phyloP scores from a whole-genome alignment of 2,113 vertebrate genomes.

The Leucopsar rothschildi region DNA sequence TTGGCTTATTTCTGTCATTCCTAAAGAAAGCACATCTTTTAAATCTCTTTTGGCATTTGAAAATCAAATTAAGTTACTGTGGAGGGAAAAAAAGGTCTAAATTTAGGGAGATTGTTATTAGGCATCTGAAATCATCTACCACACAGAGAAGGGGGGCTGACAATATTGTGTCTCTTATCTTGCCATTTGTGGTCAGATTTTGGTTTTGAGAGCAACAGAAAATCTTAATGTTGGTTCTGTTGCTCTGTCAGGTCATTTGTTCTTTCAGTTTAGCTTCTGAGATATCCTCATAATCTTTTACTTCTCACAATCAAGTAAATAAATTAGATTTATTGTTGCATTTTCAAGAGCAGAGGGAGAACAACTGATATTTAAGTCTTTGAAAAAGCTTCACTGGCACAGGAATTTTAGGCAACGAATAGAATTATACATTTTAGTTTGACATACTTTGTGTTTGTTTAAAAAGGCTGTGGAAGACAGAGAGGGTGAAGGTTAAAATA shows the following conservation, averaged over 20 bases:
- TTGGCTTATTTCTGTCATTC: neutral
- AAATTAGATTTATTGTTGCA: neutral
- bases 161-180: neutral
- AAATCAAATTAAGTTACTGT: neutral
- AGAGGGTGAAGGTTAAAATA: slow-evolving; percentile 58
- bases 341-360: neutral
- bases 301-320: neutral
- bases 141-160: neutral
- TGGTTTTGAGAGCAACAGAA: neutral
- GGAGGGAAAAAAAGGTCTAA: neutral
- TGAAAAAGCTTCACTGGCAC: neutral
- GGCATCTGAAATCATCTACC: neutral
- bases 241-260: neutral
- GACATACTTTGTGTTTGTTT: slow-evolving; percentile 56
- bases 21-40: neutral
- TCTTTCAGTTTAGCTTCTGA: neutral
- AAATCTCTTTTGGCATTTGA: neutral
- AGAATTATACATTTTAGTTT: slow-evolving; percentile 36
- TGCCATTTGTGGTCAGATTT: neutral
- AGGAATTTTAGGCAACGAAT: slow-evolving; percentile 1
- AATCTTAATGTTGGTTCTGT: neutral
- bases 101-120: neutral
- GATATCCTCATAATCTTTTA: neutral
- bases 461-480: slow-evolving; percentile 37
- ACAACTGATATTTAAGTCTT: neutral